Percentiles rank a stretch among this genome's conserved stretches.
Evolutionary conservation across 2,888 invertebrate species (phyloP).

Genomic region (Scelioninae gen. 1): DNA sequence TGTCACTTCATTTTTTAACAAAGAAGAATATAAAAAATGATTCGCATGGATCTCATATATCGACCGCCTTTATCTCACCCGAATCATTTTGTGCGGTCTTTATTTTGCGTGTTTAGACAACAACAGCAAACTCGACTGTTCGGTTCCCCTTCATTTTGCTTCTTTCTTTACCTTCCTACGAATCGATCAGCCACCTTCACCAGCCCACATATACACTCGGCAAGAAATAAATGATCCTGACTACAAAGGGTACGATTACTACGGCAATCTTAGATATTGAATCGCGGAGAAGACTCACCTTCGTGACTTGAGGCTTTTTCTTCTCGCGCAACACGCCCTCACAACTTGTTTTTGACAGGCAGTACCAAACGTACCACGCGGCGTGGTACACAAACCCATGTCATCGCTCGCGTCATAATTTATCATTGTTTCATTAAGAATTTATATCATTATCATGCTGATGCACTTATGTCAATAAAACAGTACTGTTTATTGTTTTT

Average conservation of each 20-base stretch:
- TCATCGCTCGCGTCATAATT: conserved; percentile 46
- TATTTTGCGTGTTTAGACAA: conserved; percentile 38
- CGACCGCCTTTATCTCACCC: conserved; percentile 1
- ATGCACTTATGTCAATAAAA: background rate
- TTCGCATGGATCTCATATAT: background rate
- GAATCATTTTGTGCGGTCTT: conserved; percentile 12
- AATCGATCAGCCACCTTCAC: conserved; percentile 64
- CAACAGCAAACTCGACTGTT: background rate
- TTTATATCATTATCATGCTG: conserved; percentile 40
- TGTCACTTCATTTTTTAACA: too few relatives aligned
- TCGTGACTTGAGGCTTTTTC: conserved; percentile 66
- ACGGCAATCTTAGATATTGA: conserved; percentile 68
- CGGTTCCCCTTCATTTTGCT: conserved; percentile 11
- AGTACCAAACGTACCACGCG: conserved; percentile 12
- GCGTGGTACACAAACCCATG: conserved; percentile 34
- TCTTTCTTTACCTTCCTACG: conserved; percentile 60
- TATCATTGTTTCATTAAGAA: conserved; percentile 49
- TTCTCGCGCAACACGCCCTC: conserved; percentile 64
- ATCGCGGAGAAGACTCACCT: conserved; percentile 66
- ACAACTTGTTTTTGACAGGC: conserved; percentile 51
- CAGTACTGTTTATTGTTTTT: too few relatives aligned
- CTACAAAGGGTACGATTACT: conserved; percentile 68
- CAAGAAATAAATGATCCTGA: conserved; percentile 68
- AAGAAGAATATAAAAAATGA: background rate
- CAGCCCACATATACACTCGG: conserved; percentile 63